Percentiles rank a stretch among this genome's conserved stretches.
Conservation (phyloP, 2,888 invertebrate species). For the Dugesia japonica region DNA sequence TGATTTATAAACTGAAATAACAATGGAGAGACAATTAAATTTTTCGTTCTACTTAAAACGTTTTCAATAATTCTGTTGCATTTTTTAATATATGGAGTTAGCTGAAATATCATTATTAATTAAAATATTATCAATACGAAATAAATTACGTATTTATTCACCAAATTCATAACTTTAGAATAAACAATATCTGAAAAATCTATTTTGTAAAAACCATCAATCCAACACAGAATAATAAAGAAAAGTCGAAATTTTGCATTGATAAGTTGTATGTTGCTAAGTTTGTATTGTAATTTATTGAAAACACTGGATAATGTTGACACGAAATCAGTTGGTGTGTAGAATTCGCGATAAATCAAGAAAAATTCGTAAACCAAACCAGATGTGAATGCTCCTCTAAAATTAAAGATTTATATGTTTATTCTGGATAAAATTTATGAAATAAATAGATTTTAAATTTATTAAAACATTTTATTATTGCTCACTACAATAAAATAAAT, state of each 20-base stretch:
- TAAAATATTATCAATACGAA: background rate
- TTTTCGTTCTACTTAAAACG: background rate
- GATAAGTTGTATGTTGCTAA: background rate
- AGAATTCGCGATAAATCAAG: background rate
- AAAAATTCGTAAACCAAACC: conserved; percentile 5
- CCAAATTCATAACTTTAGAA: background rate
- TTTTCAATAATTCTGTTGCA: background rate
- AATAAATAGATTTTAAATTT: too few relatives aligned
- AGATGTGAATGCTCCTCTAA: background rate
- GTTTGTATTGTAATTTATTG: background rate
- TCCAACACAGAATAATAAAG: background rate
- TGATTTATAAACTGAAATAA: background rate
- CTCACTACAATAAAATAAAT: too few relatives aligned
- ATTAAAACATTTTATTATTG: too few relatives aligned
- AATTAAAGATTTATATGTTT: too few relatives aligned
- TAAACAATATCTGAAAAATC: background rate
- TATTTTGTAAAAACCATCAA: background rate
- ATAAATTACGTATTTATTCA: background rate
- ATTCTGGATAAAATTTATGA: too few relatives aligned
- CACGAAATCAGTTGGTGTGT: background rate
- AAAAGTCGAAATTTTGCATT: background rate
- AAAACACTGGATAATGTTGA: background rate
- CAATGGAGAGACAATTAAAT: background rate
- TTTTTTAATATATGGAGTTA: background rate
- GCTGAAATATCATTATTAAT: background rate